Evolutionary conservation across 2,113 vertebrate species (phyloP).

Genomic region (Pollimyrus isidori): DNA sequence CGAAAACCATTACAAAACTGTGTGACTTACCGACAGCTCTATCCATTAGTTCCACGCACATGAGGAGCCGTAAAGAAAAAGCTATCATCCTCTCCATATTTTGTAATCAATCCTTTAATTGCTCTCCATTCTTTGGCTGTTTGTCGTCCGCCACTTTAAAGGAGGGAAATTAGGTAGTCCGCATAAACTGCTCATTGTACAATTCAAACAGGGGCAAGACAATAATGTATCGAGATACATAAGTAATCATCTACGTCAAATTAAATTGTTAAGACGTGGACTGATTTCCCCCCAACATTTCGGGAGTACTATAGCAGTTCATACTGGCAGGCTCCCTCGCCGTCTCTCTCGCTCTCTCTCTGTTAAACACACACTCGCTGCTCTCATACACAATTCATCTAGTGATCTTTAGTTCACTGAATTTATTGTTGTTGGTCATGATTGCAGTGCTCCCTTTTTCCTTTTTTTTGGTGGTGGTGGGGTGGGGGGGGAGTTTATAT

Average conservation of each 20-base stretch:
- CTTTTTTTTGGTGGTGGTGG: not conserved
- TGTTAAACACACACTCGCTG: slow-evolving; percentile 36
- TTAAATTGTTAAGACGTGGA: not conserved
- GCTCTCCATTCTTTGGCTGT: slow-evolving; percentile 17
- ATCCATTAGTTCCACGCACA: slow-evolving; percentile 35
- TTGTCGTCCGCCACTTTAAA: slow-evolving; percentile 28
- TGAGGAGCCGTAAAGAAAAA: slow-evolving; percentile 42
- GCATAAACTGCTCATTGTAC: slow-evolving; percentile 33
- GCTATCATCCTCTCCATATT: slow-evolving; percentile 47
- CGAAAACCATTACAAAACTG: slow-evolving; percentile 13
- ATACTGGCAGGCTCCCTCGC: slow-evolving; percentile 5
- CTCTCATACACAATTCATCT: slow-evolving; percentile 19
- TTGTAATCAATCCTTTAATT: slow-evolving; percentile 36
- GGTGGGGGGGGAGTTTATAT: not conserved
- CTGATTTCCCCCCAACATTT: slow-evolving; percentile 1
- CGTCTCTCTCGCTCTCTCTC: slow-evolving; percentile 21
- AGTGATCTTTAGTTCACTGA: not conserved
- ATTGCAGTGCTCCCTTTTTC: not conserved
- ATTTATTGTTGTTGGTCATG: not conserved
- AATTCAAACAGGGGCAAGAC: slow-evolving; percentile 11
- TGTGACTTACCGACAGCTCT: slow-evolving; percentile 44
- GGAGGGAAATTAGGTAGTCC: slow-evolving; percentile 18
- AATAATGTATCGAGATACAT: not conserved
- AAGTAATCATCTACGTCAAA: not conserved
- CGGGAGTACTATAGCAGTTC: slow-evolving; percentile 24